Base-by-base conservation (phyloP, 2,888 invertebrate species). In the Zonitis immaculata region DNA sequence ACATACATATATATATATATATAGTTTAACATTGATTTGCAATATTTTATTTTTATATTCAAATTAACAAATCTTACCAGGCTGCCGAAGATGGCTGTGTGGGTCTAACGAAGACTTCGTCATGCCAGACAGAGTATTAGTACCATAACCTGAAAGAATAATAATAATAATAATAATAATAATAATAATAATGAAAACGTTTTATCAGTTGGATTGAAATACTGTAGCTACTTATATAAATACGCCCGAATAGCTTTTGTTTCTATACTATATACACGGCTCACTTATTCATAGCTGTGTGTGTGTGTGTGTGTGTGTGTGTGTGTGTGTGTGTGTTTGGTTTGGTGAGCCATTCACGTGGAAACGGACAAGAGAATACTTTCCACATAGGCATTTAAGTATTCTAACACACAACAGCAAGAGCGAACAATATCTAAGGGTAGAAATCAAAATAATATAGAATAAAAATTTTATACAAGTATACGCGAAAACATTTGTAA, bases 51-150 rank as follows among this genome's bases (percentile, higher is more conserved):
- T n/a, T n/a, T n/a, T n/a, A n/a, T n/a, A n/a, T n/a, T n/a, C n/a
- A n/a, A n/a, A n/a, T n/a, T n/a, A n/a, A n/a, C n/a, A n/a, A 44
- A 6, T 49, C 61, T 80, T 76, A 91, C 92, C 91, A 80, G 92
- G 91, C 80, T 92, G 92, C 73, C 92, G 83, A 67, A 92, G 85
- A 79, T 93, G 92, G 71, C 90, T 84, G 79, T 93, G 92, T 48
- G 91, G 88, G 77, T 92, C 93, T 76, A 93, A 79, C 63, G 89
- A 86, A 67, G 89, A 82, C 76, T 91, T 91, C 58, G 88, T 88
- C 86, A 88, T 87, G 61, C 83, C 87, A 64, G 84, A 82, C 71
- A 90, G 76, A 47, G 88, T 82, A 79, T 92, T 91, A 75, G 88
- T 84, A 75, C 89, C 86, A 81, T 93, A 92, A 73, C 91, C 92